A percentile compares a stretch with the other conserved stretches of the same genome.
Evolutionary conservation across 2,113 vertebrate species (phyloP).

Genomic region (Prochilodus magdalenae): DNA sequence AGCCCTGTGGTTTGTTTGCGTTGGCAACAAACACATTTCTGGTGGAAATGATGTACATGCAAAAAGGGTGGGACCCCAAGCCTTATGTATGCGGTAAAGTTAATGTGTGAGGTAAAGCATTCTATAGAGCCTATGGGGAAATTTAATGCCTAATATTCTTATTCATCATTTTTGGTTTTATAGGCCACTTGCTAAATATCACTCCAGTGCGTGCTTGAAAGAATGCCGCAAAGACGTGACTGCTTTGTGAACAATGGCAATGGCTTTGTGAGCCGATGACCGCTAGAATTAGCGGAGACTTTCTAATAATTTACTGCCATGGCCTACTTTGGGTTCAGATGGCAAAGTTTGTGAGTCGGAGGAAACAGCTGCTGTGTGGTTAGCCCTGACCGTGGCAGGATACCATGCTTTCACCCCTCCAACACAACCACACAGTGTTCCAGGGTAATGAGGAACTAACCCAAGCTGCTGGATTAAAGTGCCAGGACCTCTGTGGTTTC

Average conservation of each 20-base stretch:
- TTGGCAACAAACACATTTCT: conserved; percentile 46
- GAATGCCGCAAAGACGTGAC: not conserved
- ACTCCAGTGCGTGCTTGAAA: conserved; percentile 3
- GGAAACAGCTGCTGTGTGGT: conserved; percentile 56
- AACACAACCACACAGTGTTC: conserved; percentile 32
- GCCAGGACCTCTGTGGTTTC: not conserved
- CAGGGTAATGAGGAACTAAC: not conserved
- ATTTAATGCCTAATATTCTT: conserved; percentile 24
- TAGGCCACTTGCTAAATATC: not conserved
- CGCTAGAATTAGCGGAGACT: not conserved
- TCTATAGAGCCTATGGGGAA: conserved; percentile 1
- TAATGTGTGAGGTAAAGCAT: not conserved
- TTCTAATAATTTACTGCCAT: not conserved
- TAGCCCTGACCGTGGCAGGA: conserved; percentile 41
- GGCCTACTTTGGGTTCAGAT: not conserved
- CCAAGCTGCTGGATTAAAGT: not conserved
- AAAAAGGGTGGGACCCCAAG: conserved; percentile 6
- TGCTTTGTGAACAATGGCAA: conserved; percentile 33
- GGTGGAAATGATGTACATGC: conserved; percentile 48
- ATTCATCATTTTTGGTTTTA: conserved; percentile 2
- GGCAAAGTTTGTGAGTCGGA: conserved; percentile 24
- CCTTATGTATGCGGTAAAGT: not conserved
- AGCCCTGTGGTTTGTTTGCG: conserved; percentile 44
- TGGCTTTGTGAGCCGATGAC: not conserved
- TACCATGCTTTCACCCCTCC: conserved; percentile 17